These are phyloP conservation scores for Orthosia incerta DNA, from an alignment of 2,888 invertebrate genomes.

Conservation along the genomic window DNA sequence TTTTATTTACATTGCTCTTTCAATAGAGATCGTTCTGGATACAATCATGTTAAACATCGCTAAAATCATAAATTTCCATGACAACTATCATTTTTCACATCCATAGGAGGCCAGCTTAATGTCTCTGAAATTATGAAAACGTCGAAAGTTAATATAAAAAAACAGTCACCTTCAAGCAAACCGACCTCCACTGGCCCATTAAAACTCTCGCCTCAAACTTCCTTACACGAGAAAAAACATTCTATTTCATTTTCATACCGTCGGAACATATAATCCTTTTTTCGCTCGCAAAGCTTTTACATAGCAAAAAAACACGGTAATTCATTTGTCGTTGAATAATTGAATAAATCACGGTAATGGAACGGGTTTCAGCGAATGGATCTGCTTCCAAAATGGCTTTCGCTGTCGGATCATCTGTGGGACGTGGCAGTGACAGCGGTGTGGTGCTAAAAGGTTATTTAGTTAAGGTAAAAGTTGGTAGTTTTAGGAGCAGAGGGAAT, in stretches of 20 bases:
- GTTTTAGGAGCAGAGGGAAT: too few relatives aligned
- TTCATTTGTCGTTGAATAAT: slow-evolving; percentile 87
- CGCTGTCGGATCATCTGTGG: slow-evolving; percentile 62
- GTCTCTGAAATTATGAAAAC: background rate
- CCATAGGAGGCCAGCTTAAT: too few relatives aligned
- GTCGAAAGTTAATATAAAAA: background rate
- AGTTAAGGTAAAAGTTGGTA: too few relatives aligned
- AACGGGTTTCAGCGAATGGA: slow-evolving; percentile 83
- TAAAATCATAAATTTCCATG: too few relatives aligned
- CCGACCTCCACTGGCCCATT: background rate
- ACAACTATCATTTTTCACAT: too few relatives aligned
- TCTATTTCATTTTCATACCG: slow-evolving; percentile 33
- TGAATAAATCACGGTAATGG: slow-evolving; percentile 88
- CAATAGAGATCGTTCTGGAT: too few relatives aligned
- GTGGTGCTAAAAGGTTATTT: background rate
- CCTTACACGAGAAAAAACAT: slow-evolving; percentile 18
- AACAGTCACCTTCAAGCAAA: background rate
- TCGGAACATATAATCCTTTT: slow-evolving; percentile 55
- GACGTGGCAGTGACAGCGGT: slow-evolving; percentile 31
- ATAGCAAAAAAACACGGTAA: slow-evolving; percentile 74
- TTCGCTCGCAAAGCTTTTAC: slow-evolving; percentile 57
- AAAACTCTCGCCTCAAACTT: slow-evolving; percentile 25
- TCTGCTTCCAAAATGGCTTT: slow-evolving; percentile 78
- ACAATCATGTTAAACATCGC: too few relatives aligned
- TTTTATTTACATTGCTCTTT: too few relatives aligned